Conservation (phyloP, 2,113 vertebrate species). For the Ceuthmochares aereus region DNA sequence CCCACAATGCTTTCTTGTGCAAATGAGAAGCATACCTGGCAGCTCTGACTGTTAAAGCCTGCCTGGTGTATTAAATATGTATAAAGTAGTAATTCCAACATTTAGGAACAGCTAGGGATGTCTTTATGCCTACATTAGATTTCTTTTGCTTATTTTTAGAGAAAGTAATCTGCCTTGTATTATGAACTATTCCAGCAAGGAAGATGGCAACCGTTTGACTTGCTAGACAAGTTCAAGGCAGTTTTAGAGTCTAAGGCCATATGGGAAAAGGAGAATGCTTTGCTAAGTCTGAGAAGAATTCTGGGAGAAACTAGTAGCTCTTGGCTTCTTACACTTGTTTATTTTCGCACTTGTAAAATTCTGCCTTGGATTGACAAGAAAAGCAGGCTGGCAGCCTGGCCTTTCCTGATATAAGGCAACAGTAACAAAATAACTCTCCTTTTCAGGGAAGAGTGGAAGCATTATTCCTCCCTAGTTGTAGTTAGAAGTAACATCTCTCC, state of each 20-base stretch:
- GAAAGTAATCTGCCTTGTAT: not conserved
- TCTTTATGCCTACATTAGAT: not conserved
- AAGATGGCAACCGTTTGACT: not conserved
- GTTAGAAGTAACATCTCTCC: not conserved
- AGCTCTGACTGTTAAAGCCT: not conserved
- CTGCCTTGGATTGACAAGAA: not conserved
- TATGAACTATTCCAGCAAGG: not conserved
- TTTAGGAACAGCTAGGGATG: not conserved
- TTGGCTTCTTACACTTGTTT: not conserved
- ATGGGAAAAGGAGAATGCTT: not conserved
- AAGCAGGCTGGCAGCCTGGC: not conserved
- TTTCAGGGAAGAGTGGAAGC: not conserved
- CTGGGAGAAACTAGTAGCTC: not conserved
- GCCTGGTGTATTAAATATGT: not conserved
- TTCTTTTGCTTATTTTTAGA: not conserved
- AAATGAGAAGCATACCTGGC: not conserved
- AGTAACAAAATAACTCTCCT: not conserved
- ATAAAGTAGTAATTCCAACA: not conserved
- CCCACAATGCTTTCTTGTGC: not conserved
- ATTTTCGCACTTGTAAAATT: not conserved
- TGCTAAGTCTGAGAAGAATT: not conserved
- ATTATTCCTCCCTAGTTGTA: not conserved
- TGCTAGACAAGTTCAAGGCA: not conserved
- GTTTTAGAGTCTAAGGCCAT: not conserved
- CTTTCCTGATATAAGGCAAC: not conserved